Conservation (phyloP, 2,888 invertebrate species). For the Hoplodrina blanda region DNA sequence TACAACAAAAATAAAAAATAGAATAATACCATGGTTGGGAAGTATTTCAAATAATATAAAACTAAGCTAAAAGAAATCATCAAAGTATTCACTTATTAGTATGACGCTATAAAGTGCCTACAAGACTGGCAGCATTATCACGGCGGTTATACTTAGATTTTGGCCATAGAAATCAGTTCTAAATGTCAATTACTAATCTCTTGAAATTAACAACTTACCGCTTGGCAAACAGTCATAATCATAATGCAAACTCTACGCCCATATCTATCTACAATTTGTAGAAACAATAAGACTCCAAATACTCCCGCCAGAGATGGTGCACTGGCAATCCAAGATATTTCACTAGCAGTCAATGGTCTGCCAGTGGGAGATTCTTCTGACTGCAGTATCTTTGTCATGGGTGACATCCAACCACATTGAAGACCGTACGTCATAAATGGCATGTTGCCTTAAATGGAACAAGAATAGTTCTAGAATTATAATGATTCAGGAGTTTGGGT, state of each 20-base stretch:
- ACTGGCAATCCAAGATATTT: slow-evolving; percentile 85
- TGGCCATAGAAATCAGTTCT: too few species aligned
- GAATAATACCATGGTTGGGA: neutral
- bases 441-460: slow-evolving; percentile 75
- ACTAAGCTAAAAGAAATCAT: too few species aligned
- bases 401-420: slow-evolving; percentile 85
- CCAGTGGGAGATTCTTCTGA: slow-evolving; percentile 77
- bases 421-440: slow-evolving; percentile 82
- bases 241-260: slow-evolving; percentile 84
- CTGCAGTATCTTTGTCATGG: slow-evolving; percentile 78
- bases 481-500: neutral
- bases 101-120: too few species aligned
- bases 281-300: slow-evolving; percentile 78
- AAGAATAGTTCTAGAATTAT: neutral
- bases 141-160: too few species aligned
- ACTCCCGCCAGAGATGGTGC: slow-evolving; percentile 81
- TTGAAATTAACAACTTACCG: slow-evolving; percentile 72
- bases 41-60: too few species aligned
- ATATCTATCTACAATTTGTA: slow-evolving; percentile 78
- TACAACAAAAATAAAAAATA: neutral
- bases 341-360: slow-evolving; percentile 73
- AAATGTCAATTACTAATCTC: too few species aligned
- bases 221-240: slow-evolving; percentile 83
- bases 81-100: too few species aligned
- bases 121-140: too few species aligned